phyloP scores from a whole-genome alignment of 2,113 vertebrate genomes.

The Cichladusa arquata region DNA sequence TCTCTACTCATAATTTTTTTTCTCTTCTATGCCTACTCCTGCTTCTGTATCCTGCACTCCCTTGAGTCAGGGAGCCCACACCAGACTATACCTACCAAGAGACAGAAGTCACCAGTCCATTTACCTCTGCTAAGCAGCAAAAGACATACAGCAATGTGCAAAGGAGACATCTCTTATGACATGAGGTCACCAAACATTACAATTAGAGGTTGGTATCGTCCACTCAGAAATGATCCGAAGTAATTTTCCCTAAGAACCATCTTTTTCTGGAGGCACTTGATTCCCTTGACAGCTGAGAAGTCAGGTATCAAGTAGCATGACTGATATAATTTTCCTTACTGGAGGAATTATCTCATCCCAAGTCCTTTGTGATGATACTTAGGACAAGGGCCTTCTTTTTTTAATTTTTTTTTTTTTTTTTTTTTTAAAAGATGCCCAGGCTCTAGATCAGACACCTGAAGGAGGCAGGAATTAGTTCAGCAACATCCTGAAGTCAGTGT shows the following conservation, averaged over 20 bases:
- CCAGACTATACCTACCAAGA: not conserved
- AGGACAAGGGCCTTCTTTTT: not conserved
- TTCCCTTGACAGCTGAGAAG: not conserved
- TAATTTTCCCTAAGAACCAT: not conserved
- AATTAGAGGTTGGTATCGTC: not conserved
- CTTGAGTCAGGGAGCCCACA: not conserved
- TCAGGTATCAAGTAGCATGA: not conserved
- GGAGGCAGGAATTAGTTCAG: not conserved
- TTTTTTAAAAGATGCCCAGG: too few species aligned
- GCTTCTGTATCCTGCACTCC: not conserved
- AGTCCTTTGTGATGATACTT: not conserved
- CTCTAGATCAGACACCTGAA: too few species aligned
- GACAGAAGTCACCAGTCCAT: not conserved
- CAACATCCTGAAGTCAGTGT: not conserved
- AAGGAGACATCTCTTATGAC: not conserved
- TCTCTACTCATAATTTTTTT: not conserved
- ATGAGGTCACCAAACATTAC: not conserved
- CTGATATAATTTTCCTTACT: not conserved
- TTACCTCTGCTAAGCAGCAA: not conserved
- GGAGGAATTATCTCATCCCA: not conserved
- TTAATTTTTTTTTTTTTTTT: too few species aligned
- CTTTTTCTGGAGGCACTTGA: not conserved
- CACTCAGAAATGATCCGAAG: not conserved
- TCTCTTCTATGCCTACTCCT: not conserved
- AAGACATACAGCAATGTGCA: not conserved